These are phyloP conservation scores for Columba guinea DNA, from an alignment of 2,797 vertebrate genomes.

Conservation along the genomic window DNA sequence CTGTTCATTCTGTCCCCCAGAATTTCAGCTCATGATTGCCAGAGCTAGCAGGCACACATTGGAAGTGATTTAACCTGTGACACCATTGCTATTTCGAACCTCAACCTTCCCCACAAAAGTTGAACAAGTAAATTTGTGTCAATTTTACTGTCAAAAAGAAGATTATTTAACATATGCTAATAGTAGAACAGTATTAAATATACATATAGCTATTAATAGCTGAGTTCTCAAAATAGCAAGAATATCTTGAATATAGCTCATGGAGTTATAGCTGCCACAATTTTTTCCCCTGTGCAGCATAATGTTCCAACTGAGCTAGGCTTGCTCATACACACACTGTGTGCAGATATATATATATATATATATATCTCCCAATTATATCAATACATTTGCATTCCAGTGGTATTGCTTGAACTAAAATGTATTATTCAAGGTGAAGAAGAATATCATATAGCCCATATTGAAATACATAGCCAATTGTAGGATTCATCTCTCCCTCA, in stretches of 20 bases:
- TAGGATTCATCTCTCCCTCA: background rate
- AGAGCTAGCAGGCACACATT: background rate
- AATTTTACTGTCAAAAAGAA: conserved; percentile 51
- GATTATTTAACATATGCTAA: conserved; percentile 29
- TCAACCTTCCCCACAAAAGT: background rate
- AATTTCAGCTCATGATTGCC: background rate
- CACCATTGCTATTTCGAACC: conserved; percentile 14
- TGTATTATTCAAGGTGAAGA: background rate
- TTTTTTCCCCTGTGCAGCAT: background rate
- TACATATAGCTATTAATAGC: conserved; percentile 50
- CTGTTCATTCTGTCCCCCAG: background rate
- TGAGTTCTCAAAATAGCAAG: conserved; percentile 38
- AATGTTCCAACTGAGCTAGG: background rate
- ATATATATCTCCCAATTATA: background rate
- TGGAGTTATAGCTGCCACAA: background rate
- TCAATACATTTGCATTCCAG: background rate
- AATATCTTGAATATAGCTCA: background rate
- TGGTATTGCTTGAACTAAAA: background rate
- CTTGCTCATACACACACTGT: background rate
- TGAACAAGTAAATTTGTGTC: conserved; percentile 6
- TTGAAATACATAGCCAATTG: background rate
- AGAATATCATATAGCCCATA: background rate
- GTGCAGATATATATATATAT: background rate
- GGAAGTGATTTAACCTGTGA: conserved; percentile 15
- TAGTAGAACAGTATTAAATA: conserved; percentile 38